A percentile compares a stretch with the other conserved stretches of the same genome.
Evolutionary conservation across 2,113 vertebrate species (phyloP).

Genomic region (Prionailurus bengalensis): DNA sequence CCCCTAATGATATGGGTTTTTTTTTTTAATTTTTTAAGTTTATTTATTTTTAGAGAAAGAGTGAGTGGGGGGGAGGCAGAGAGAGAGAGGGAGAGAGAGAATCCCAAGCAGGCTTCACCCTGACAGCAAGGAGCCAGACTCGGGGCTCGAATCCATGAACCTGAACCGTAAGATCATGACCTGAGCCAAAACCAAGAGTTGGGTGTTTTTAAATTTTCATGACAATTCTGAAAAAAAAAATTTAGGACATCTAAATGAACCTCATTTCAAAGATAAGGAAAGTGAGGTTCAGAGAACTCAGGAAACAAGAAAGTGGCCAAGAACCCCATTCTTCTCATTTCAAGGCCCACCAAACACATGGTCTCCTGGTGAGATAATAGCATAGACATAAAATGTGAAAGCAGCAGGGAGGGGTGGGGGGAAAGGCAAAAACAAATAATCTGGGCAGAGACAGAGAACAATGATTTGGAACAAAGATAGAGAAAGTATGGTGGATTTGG

Average conservation of each 20-base stretch:
- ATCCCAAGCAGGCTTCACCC: too few relatives aligned
- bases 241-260: not conserved
- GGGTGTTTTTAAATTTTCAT: not conserved
- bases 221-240: conserved; percentile 43
- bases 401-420: too few relatives aligned
- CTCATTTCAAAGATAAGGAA: not conserved
- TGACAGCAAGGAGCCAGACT: too few relatives aligned
- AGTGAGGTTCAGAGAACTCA: conserved; percentile 17
- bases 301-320: not conserved
- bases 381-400: not conserved
- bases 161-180: too few relatives aligned
- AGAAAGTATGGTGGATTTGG: not conserved
- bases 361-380: not conserved
- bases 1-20: too few relatives aligned
- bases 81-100: too few relatives aligned
- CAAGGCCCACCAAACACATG: not conserved
- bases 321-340: conserved; percentile 10
- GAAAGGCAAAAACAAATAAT: not conserved
- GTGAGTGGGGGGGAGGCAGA: too few relatives aligned
- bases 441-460: not conserved
- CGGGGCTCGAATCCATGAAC: too few relatives aligned
- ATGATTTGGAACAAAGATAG: not conserved
- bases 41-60: too few relatives aligned
- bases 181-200: too few relatives aligned
- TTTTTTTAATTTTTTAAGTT: too few relatives aligned